Percentiles rank a stretch among this genome's conserved stretches.
Conservation (phyloP, 1,140 invertebrate species). For the Ditylenchus dipsaci region DNA sequence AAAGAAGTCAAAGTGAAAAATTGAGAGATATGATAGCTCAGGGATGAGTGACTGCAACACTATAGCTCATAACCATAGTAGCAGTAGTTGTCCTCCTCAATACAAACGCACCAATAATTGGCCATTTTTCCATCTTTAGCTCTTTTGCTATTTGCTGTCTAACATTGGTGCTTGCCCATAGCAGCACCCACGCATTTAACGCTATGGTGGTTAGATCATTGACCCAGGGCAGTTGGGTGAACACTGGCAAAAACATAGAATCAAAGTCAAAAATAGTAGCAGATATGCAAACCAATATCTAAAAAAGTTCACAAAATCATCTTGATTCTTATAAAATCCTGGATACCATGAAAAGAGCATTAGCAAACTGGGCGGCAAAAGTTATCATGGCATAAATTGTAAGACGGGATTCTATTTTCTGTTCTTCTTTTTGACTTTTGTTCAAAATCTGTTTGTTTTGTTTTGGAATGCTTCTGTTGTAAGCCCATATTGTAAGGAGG, state of each 20-base stretch:
- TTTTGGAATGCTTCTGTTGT: background rate
- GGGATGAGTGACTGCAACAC: background rate
- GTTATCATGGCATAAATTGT: background rate
- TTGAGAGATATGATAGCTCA: no score
- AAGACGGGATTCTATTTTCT: background rate
- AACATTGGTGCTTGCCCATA: background rate
- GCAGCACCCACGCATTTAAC: background rate
- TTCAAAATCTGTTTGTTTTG: background rate
- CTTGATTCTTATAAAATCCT: background rate
- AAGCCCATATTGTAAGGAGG: background rate
- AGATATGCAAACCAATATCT: no score
- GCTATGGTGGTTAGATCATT: background rate
- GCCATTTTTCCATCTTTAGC: background rate
- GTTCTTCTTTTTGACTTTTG: background rate
- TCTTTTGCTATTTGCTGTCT: background rate
- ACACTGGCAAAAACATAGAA: background rate
- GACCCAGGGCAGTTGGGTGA: background rate
- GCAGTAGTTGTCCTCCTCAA: background rate
- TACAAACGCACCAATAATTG: background rate
- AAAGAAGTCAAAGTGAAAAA: no score
- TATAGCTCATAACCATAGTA: background rate
- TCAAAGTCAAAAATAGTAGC: background rate
- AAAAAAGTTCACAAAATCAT: no score
- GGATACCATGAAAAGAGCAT: background rate
- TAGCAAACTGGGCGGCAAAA: background rate